A percentile compares a stretch with the other conserved stretches of the same genome.
Evolutionary conservation across 2,113 vertebrate species (phyloP).

Genomic region (Ptilorrhoa leucosticta): DNA sequence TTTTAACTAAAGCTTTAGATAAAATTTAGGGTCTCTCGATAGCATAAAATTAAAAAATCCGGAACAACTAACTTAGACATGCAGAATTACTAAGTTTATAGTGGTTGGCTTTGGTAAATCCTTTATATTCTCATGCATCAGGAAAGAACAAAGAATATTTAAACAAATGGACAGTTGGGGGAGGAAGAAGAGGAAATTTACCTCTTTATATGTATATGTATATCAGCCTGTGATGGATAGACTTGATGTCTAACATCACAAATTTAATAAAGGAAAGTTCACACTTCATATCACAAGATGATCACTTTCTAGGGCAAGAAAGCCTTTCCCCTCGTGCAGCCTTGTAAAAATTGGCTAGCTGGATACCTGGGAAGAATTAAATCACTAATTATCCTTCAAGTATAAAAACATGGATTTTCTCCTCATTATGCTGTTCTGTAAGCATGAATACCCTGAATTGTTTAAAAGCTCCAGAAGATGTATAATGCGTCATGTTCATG

Average conservation of each 20-base stretch:
- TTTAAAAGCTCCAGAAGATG: background rate
- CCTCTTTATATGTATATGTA: background rate
- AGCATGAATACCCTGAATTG: background rate
- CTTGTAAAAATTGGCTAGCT: background rate
- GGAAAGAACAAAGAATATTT: background rate
- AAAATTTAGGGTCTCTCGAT: background rate
- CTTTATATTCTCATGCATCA: background rate
- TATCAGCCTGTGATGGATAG: background rate
- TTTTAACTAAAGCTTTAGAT: background rate
- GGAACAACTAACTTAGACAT: background rate
- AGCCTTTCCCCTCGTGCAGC: background rate
- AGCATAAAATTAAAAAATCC: background rate
- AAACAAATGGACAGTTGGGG: background rate
- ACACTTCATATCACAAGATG: background rate
- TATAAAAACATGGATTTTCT: background rate
- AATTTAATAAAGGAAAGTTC: background rate
- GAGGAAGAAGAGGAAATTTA: background rate
- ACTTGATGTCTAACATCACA: background rate
- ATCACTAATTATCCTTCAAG: background rate
- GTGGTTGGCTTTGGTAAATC: background rate
- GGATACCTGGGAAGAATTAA: background rate
- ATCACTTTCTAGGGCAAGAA: background rate
- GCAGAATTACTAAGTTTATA: background rate
- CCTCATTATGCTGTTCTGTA: background rate
- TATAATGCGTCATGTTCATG: background rate